These are phyloP conservation scores for Ascidia mentula DNA, from an alignment of 23 tunicate species.

Conservation along the genomic window DNA sequence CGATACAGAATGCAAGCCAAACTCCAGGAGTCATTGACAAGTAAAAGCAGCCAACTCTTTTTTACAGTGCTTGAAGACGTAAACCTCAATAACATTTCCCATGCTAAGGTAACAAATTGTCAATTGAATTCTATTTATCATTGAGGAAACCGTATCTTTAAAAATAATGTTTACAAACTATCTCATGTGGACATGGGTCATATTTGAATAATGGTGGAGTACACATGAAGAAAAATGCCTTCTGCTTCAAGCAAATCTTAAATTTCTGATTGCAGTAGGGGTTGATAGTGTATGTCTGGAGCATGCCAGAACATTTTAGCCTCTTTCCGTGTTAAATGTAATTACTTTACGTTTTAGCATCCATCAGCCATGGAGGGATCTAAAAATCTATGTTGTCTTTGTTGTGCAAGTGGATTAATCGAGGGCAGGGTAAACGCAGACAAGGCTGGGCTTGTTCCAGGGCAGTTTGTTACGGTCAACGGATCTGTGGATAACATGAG, in stretches of 20 bases:
- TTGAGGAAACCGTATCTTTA: too few species aligned
- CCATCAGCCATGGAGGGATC: neutral
- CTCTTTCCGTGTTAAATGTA: too few species aligned
- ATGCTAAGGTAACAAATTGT: neutral
- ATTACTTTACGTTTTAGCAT: neutral
- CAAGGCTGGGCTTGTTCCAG: conserved; percentile 34
- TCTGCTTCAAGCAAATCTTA: too few species aligned
- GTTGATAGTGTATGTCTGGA: too few species aligned
- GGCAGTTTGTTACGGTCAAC: conserved; percentile 17
- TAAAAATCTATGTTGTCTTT: conserved; percentile 19
- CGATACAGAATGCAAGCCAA: neutral
- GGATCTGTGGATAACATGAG: conserved; percentile 27
- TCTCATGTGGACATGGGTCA: too few species aligned
- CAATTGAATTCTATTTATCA: too few species aligned
- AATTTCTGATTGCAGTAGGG: too few species aligned
- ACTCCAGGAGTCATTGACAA: neutral
- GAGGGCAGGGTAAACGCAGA: conserved; percentile 1
- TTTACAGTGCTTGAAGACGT: neutral
- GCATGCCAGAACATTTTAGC: too few species aligned
- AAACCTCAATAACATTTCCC: neutral
- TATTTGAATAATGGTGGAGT: too few species aligned
- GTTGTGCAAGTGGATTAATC: conserved; percentile 43
- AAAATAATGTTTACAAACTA: too few species aligned
- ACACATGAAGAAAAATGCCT: too few species aligned
- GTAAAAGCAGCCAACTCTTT: neutral